phyloP scores from a whole-genome alignment of 2,113 vertebrate species.

The Paradoxurus hermaphroditus region DNA sequence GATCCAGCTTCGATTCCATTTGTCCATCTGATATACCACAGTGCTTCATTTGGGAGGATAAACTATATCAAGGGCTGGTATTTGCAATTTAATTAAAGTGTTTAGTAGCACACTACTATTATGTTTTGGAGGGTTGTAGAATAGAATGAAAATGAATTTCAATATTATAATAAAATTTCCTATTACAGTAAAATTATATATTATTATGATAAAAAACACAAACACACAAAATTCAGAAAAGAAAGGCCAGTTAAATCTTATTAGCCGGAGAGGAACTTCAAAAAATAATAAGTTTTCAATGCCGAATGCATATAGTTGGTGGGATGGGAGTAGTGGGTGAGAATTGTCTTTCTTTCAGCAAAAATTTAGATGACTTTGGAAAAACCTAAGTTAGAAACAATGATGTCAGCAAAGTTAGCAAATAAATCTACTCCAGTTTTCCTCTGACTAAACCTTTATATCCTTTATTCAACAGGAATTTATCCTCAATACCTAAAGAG shows the following conservation, averaged over 20 bases:
- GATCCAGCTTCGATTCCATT: neutral
- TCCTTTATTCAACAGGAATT: neutral
- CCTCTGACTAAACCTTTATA: neutral
- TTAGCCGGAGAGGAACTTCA: neutral
- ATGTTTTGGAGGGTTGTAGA: neutral
- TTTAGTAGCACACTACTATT: neutral
- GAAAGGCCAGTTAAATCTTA: neutral
- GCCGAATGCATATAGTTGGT: neutral
- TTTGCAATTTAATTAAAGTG: neutral
- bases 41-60: neutral
- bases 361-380: neutral
- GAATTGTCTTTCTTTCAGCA: neutral
- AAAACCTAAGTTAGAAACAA: neutral
- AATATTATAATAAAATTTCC: slow-evolving; percentile 17
- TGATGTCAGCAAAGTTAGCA: neutral
- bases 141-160: neutral
- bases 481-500: neutral
- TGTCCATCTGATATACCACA: neutral
- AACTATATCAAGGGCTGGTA: neutral
- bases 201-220: neutral
- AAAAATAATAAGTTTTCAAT: neutral
- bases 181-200: neutral
- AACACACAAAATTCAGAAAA: neutral
- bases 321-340: neutral
- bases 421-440: neutral